Base-by-base conservation (phyloP, 2,797 vertebrate genomes). In the Gymnodraco acuticeps region DNA sequence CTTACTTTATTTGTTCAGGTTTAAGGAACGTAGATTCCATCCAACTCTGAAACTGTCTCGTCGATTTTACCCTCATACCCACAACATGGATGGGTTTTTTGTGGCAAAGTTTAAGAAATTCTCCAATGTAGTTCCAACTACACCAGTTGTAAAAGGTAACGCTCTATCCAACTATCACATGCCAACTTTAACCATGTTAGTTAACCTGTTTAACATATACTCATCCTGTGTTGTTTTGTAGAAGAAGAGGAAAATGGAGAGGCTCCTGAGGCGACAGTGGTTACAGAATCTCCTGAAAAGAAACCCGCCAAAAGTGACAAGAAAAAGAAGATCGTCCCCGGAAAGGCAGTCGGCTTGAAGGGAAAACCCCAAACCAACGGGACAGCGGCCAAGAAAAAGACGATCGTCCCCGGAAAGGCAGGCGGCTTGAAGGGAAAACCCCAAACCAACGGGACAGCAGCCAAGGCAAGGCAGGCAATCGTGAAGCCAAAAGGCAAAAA, bases 81-180 rank as follows among this genome's bases (percentile, higher is more conserved):
- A 99, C 87, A 99, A 99, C 13, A 98, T 99, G 98, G 98, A 99
- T 11, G 98, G 98, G 0, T 99, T 99, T 90, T 99, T 99, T 76
- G 96, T 99, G 27, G 98, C 98, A 69, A 99, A 99, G 87, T 87
- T 99, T 47, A 98, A 98, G 91, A 99, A 99, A 64, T 98, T 99
- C 89, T 97, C 97, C 10, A 99, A 99, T 61, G 92, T 95, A 4
- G 81, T 98, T 70, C 98, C 97, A 0, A 90, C 95, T 31, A 17
- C 89, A 14, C 69, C 85, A 9, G 65, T 80, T 75, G 95, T 87
- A 93, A 84, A 88, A 84, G 93, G 94, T 95, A 87, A 74, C 6
- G 5, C n/a, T 13, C 42, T 64, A 16, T 76, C 14, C 33, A 19
- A 48, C 31, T 0, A 14, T 4, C 23, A 3, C 10, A 14, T 48